Conservation (phyloP, 2,888 invertebrate species). For the Amblyteles armatorius region DNA sequence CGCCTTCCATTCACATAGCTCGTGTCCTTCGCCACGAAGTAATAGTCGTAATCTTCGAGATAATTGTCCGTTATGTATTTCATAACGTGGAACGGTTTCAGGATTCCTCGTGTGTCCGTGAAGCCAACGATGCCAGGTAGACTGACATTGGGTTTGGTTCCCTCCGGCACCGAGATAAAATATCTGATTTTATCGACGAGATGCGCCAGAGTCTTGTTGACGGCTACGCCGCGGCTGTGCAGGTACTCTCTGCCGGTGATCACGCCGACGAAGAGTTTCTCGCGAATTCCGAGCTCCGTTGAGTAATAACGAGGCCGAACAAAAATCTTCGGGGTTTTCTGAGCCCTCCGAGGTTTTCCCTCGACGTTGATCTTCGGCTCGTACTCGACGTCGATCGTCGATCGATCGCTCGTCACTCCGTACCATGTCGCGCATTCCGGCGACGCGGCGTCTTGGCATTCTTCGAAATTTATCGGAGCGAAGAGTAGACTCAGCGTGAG, state of each 20-base stretch:
- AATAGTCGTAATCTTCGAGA: constrained; percentile 96
- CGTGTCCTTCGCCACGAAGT: constrained; percentile 94
- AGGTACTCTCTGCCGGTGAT: constrained; percentile 91
- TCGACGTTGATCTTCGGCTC: constrained; percentile 85
- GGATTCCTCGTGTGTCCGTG: constrained; percentile 91
- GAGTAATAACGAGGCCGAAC: constrained; percentile 96
- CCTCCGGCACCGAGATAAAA: constrained; percentile 88
- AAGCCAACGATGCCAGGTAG: constrained; percentile 93
- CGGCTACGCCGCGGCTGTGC: constrained; percentile 90
- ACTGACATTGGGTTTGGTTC: constrained; percentile 85
- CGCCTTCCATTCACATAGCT: constrained; percentile 94
- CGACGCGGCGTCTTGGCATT: constrained; percentile 68
- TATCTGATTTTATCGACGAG: constrained; percentile 93
- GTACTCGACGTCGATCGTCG: constrained; percentile 82
- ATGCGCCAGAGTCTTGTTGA: constrained; percentile 95
- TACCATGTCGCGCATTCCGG: constrained; percentile 50
- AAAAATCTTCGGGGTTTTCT: constrained; percentile 87
- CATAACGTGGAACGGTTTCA: constrained; percentile 94
- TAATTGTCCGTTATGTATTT: constrained; percentile 96
- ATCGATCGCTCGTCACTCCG: constrained; percentile 47
- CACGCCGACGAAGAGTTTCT: constrained; percentile 94
- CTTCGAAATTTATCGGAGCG: constrained; percentile 85
- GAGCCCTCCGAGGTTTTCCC: constrained; percentile 84
- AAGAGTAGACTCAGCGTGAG: constrained; percentile 86
- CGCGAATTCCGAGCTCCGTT: constrained; percentile 96